These are phyloP conservation scores for Melikaiella ostensackeni DNA, from an alignment of 2,888 invertebrate species.

Conservation along the genomic window DNA sequence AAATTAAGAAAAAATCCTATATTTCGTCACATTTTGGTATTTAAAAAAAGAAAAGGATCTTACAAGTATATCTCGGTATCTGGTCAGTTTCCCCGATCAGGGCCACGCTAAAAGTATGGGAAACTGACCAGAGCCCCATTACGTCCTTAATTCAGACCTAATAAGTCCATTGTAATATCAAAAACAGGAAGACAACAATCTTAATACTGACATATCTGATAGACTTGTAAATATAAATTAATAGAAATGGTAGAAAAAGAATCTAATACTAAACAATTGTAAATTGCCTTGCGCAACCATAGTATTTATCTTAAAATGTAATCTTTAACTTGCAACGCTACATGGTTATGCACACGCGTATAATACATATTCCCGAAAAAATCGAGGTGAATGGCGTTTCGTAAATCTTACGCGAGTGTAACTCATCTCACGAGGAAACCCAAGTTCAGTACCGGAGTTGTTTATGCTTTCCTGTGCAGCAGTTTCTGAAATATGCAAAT, in stretches of 20 bases:
- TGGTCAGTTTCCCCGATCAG: no score
- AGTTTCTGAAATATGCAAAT: conserved; percentile 77
- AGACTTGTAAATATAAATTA: background rate
- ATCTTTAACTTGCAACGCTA: conserved; percentile 39
- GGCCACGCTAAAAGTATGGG: no score
- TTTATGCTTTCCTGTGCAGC: conserved; percentile 76
- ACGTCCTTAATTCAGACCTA: no score
- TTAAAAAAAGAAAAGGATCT: no score
- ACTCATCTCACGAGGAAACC: conserved; percentile 74
- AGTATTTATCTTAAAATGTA: conserved; percentile 25
- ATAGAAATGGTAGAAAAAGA: background rate
- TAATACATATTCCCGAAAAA: conserved; percentile 49
- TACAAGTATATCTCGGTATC: no score
- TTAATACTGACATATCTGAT: background rate
- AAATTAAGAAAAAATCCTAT: no score
- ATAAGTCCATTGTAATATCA: background rate
- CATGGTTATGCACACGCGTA: conserved; percentile 32
- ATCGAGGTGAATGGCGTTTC: conserved; percentile 62
- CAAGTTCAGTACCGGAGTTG: conserved; percentile 69
- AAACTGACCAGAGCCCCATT: no score
- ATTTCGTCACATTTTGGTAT: no score
- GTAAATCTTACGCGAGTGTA: conserved; percentile 74
- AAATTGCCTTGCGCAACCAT: conserved; percentile 8
- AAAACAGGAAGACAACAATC: background rate
- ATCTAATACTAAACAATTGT: background rate